Evolutionary conservation across 2,888 invertebrate species (phyloP).

Genomic region (Mimachlamys varia): DNA sequence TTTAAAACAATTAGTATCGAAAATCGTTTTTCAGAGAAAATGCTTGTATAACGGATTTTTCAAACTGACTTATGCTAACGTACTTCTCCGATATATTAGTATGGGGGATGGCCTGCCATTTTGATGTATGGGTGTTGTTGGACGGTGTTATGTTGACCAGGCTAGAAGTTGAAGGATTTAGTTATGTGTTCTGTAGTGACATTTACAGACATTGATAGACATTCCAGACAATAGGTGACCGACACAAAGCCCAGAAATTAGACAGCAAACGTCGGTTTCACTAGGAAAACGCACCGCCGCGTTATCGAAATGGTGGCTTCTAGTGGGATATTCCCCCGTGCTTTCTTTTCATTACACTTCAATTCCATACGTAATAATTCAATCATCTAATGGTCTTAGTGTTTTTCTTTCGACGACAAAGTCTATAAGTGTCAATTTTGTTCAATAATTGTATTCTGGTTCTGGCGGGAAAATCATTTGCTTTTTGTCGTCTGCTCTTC

Average conservation of each 20-base stretch:
- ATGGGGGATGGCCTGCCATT: too few species aligned
- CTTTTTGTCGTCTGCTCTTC: constrained; percentile 34
- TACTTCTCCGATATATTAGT: too few species aligned
- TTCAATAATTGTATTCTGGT: constrained; percentile 21
- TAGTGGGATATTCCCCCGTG: background rate
- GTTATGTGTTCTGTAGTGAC: background rate
- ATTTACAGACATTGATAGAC: background rate
- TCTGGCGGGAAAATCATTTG: constrained; percentile 17
- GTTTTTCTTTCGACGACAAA: constrained; percentile 31
- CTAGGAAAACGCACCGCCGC: background rate
- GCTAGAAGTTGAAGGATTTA: background rate
- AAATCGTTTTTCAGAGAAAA: too few species aligned
- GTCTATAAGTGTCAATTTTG: constrained; percentile 31
- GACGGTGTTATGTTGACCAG: background rate
- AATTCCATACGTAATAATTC: constrained; percentile 31
- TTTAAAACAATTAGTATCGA: too few species aligned
- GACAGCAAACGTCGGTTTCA: background rate
- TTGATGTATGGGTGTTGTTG: background rate
- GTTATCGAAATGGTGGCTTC: constrained; percentile 2
- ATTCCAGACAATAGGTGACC: background rate
- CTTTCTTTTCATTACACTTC: constrained; percentile 31
- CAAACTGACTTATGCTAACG: too few species aligned
- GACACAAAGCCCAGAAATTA: background rate
- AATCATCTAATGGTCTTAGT: constrained; percentile 30
- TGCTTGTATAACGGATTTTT: too few species aligned